Evolutionary conservation across 2,888 invertebrate species (phyloP).

Genomic region (Petrolisthes cinctipes): DNA sequence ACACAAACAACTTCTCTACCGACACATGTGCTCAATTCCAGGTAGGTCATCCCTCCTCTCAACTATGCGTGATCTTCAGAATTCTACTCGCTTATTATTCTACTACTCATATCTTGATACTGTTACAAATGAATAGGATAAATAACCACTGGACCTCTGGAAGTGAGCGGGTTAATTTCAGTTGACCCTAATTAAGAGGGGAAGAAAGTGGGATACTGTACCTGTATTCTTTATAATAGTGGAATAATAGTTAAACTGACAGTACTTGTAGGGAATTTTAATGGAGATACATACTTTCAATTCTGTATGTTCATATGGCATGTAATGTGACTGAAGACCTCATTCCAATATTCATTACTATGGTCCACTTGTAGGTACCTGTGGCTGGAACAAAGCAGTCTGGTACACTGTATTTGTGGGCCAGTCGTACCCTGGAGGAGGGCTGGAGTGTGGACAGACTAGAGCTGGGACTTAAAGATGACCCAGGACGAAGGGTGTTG

Average conservation of each 20-base stretch:
- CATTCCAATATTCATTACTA: neutral
- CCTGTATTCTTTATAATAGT: no score
- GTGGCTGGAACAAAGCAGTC: constrained; percentile 30
- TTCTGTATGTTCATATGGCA: no score
- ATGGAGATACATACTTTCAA: no score
- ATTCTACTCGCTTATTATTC: no score
- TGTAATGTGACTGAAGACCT: no score
- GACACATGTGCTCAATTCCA: constrained; percentile 49
- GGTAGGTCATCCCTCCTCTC: constrained; percentile 9
- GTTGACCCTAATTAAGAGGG: no score
- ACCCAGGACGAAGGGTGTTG: constrained; percentile 54
- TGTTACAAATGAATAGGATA: neutral
- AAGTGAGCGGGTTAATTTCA: no score
- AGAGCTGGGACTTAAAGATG: constrained; percentile 49
- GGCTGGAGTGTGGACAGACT: constrained; percentile 59
- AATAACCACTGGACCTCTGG: no score
- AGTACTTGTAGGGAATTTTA: no score
- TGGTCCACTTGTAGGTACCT: constrained; percentile 36
- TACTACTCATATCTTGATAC: neutral
- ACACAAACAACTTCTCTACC: constrained; percentile 45
- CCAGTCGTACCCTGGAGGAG: constrained; percentile 33
- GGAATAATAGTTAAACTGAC: no score
- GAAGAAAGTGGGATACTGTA: no score
- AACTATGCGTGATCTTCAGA: no score
- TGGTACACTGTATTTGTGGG: constrained; percentile 52